These are phyloP conservation scores for Orchestes rusci DNA, from an alignment of 2,888 invertebrate genomes.

Conservation along the genomic window DNA sequence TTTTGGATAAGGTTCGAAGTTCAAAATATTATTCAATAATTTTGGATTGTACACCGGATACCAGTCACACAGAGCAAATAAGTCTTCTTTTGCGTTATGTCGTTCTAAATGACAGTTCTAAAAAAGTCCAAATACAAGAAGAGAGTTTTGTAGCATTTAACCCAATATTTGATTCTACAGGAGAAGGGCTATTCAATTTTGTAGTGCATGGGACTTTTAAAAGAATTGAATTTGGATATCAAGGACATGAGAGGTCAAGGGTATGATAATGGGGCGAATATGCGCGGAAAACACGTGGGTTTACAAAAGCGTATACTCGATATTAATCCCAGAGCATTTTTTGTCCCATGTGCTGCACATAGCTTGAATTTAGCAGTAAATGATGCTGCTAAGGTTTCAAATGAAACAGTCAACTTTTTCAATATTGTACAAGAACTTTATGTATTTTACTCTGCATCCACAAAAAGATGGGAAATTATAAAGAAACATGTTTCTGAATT, in stretches of 20 bases:
- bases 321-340: constrained; percentile 25
- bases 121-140: constrained; percentile 23
- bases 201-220: constrained; percentile 4
- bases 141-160: constrained; percentile 21
- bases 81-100: constrained; percentile 29
- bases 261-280: constrained; percentile 27
- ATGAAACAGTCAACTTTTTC: constrained; percentile 13
- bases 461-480: constrained; percentile 6
- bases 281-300: constrained; percentile 17
- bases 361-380: constrained; percentile 27
- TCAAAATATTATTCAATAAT: constrained; percentile 32
- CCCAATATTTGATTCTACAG: constrained; percentile 19
- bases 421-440: constrained; percentile 10
- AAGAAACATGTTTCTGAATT: constrained; percentile 3
- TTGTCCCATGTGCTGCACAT: constrained; percentile 27
- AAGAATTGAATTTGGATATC: background rate
- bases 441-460: constrained; percentile 8
- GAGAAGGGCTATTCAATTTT: constrained; percentile 28
- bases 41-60: constrained; percentile 27
- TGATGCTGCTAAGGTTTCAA: constrained; percentile 22
- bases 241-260: constrained; percentile 24
- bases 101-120: constrained; percentile 5
- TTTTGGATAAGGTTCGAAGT: constrained; percentile 18
- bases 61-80: constrained; percentile 33
- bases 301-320: constrained; percentile 23